These are phyloP conservation scores for Silurus aristotelis DNA, from an alignment of 2,797 vertebrate species.

Conservation along the genomic window DNA sequence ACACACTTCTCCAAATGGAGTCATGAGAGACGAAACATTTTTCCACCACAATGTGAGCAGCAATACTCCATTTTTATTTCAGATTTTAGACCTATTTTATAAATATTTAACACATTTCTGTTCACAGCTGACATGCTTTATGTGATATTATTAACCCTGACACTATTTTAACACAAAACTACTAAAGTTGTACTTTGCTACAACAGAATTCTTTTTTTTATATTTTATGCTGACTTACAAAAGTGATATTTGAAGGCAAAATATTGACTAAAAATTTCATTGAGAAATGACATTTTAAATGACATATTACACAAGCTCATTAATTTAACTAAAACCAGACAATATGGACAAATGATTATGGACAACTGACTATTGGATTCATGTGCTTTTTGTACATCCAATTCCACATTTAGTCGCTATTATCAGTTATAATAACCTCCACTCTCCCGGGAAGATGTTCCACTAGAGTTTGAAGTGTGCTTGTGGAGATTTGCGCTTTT, in stretches of 20 bases:
- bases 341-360: too few species aligned
- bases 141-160: background rate
- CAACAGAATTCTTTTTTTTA: too few species aligned
- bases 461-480: too few species aligned
- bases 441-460: too few species aligned
- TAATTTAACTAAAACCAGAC: background rate
- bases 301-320: background rate
- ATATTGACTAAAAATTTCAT: background rate
- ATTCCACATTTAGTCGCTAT: too few species aligned
- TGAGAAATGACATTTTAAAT: background rate
- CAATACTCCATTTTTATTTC: background rate
- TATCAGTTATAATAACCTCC: too few species aligned
- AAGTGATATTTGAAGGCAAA: background rate
- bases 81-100: background rate
- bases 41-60: background rate
- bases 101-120: background rate
- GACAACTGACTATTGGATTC: too few species aligned
- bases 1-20: background rate
- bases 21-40: background rate
- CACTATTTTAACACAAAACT: background rate
- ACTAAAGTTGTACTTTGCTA: background rate
- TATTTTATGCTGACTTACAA: background rate
- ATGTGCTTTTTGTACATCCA: too few species aligned
- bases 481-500: too few species aligned
- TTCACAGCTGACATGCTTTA: background rate